These are phyloP conservation scores for Melanerpes aurifrons DNA, from an alignment of 2,113 vertebrate species.

Conservation along the genomic window DNA sequence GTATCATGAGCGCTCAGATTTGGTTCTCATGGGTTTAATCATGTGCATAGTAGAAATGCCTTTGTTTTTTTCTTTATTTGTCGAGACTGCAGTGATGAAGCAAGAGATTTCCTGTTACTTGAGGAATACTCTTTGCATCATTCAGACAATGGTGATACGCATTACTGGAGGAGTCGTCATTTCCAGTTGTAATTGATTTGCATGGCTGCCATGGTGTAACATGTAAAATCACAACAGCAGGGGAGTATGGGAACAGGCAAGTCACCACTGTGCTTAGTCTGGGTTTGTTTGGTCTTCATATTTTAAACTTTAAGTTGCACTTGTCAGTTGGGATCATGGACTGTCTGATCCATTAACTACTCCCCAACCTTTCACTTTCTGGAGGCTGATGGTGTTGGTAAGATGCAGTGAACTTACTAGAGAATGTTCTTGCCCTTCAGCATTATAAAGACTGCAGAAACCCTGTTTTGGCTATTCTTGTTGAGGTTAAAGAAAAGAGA, in stretches of 20 bases:
- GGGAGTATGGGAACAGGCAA: constrained; percentile 48
- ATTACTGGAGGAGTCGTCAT: constrained; percentile 68
- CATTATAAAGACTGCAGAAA: background rate
- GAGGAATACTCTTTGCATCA: constrained; percentile 63
- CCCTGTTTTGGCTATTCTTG: background rate
- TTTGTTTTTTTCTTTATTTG: background rate
- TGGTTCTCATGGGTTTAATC: constrained; percentile 23
- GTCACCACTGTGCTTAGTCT: constrained; percentile 46
- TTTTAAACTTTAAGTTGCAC: constrained; percentile 59
- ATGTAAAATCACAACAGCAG: constrained; percentile 60
- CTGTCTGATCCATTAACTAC: constrained; percentile 12
- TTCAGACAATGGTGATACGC: constrained; percentile 58
- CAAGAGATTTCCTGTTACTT: constrained; percentile 48
- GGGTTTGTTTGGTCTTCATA: constrained; percentile 41
- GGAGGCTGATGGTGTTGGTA: background rate
- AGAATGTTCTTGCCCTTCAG: background rate
- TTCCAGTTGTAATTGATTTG: constrained; percentile 71
- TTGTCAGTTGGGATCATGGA: constrained; percentile 45
- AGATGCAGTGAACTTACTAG: background rate
- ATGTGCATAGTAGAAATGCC: background rate
- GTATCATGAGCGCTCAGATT: background rate
- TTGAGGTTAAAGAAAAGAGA: background rate
- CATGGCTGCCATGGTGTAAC: constrained; percentile 66
- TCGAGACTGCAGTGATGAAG: constrained; percentile 10
- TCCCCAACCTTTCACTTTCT: background rate